These are phyloP conservation scores for Drosophila kuntzei DNA, from an alignment of 2,888 invertebrate species.

Conservation along the genomic window DNA sequence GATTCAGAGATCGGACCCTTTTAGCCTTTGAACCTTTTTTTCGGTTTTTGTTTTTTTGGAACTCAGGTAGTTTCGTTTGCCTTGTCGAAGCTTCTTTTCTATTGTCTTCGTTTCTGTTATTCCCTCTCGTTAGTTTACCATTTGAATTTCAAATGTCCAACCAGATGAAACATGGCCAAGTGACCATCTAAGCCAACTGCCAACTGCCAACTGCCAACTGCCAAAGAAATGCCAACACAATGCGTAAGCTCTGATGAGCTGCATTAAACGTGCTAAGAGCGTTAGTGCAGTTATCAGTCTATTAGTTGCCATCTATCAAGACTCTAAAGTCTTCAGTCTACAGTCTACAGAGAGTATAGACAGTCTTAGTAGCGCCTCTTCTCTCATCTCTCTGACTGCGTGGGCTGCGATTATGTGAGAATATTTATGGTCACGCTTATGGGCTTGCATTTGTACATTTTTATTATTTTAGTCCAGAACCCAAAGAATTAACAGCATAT, in stretches of 20 bases:
- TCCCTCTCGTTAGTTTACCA: slow-evolving; percentile 43
- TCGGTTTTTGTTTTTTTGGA: slow-evolving; percentile 7
- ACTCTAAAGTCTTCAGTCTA: too few species aligned
- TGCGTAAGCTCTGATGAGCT: slow-evolving; percentile 71
- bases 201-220: slow-evolving; percentile 1
- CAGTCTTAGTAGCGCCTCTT: slow-evolving; percentile 12
- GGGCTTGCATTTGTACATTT: slow-evolving; percentile 39
- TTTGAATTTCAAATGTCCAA: slow-evolving; percentile 73
- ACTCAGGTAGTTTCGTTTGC: slow-evolving; percentile 67
- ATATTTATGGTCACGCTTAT: slow-evolving; percentile 49
- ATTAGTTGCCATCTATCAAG: slow-evolving; percentile 64
- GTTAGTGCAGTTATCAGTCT: slow-evolving; percentile 79
- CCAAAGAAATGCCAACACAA: slow-evolving; percentile 60
- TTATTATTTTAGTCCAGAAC: not conserved
- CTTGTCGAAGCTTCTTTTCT: slow-evolving; percentile 55
- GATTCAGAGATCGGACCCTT: slow-evolving; percentile 60
- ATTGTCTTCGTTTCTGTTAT: slow-evolving; percentile 57
- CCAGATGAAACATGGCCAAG: slow-evolving; percentile 46
- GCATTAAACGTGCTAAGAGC: slow-evolving; percentile 60
- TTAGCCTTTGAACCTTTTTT: slow-evolving; percentile 77
- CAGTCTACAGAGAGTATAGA: not conserved
- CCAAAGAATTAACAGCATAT: not conserved
- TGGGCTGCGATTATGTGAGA: slow-evolving; percentile 47
- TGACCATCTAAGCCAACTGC: slow-evolving; percentile 23
- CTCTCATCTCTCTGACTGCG: slow-evolving; percentile 11